Conservation (phyloP, 2,113 vertebrate species). For the Pogonocichla stellata region DNA sequence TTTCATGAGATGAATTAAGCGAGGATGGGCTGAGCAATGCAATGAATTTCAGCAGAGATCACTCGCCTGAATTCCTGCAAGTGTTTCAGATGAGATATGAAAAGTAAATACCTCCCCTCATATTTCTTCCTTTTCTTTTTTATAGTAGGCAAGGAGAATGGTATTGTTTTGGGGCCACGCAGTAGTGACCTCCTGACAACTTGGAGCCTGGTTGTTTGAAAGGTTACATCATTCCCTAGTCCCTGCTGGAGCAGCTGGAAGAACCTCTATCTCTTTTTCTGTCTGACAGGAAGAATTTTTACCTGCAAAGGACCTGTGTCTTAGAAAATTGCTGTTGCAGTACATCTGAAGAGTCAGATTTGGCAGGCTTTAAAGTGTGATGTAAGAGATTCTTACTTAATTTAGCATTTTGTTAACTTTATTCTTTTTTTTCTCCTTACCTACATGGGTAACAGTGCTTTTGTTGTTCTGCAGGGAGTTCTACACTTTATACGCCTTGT, state of each 20-base stretch:
- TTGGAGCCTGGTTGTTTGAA: background rate
- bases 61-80: slow-evolving; percentile 8
- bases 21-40: background rate
- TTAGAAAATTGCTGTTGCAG: slow-evolving; percentile 16
- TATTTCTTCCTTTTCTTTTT: background rate
- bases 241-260: background rate
- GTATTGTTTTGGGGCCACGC: background rate
- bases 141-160: background rate
- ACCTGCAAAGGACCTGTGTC: background rate
- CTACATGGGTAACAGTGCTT: background rate
- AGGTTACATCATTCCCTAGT: background rate
- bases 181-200: background rate
- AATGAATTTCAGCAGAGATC: slow-evolving; percentile 18
- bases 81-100: background rate
- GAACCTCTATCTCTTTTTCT: background rate
- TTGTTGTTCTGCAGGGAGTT: background rate
- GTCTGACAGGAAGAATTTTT: background rate
- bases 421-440: background rate
- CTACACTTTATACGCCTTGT: background rate
- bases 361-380: slow-evolving; percentile 44
- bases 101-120: background rate
- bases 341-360: slow-evolving; percentile 24
- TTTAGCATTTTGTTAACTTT: slow-evolving; percentile 42
- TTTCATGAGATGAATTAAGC: slow-evolving; percentile 56
- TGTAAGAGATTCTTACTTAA: slow-evolving; percentile 52